Percentiles rank a stretch among this genome's conserved stretches.
Conservation (phyloP, 1,140 invertebrate species). For the Aphelinus certus region DNA sequence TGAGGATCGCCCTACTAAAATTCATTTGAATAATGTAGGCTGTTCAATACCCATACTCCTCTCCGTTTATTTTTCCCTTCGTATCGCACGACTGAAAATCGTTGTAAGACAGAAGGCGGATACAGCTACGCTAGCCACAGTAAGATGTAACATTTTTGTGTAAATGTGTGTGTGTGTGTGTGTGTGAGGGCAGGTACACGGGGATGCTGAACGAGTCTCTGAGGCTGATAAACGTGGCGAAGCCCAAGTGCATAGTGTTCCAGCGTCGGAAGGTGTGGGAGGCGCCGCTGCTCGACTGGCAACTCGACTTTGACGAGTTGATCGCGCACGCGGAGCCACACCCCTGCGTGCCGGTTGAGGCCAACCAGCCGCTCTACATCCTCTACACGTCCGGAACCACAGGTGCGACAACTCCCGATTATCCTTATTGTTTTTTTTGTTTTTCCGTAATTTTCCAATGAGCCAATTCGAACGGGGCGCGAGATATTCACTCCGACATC, state of each 20-base stretch:
- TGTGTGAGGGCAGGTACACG: conserved; percentile 74
- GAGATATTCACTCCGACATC: too few relatives aligned
- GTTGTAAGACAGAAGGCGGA: too few relatives aligned
- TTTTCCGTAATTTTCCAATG: too few relatives aligned
- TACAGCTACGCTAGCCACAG: too few relatives aligned
- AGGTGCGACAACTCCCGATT: conserved; percentile 60
- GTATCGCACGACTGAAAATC: not conserved
- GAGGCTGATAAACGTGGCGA: conserved; percentile 74
- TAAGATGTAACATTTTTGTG: not conserved
- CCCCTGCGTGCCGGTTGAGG: conserved; percentile 85
- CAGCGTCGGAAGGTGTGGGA: conserved; percentile 76
- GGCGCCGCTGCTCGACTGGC: conserved; percentile 70
- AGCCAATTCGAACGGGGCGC: too few relatives aligned
- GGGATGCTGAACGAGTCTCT: conserved; percentile 89
- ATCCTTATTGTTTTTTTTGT: not conserved
- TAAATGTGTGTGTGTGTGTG: not conserved
- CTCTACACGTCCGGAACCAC: conserved; percentile 94
- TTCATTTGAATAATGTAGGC: too few relatives aligned
- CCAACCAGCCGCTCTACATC: conserved; percentile 91
- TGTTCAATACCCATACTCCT: too few relatives aligned
- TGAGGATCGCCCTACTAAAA: too few relatives aligned
- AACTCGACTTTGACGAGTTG: conserved; percentile 82
- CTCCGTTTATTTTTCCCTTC: not conserved
- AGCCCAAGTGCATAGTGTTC: conserved; percentile 82
- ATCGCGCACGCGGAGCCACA: conserved; percentile 72